Percentiles rank a stretch among this genome's conserved stretches.
Conservation (phyloP, 2,797 vertebrate species). For the Myoxocephalus aenaeus region DNA sequence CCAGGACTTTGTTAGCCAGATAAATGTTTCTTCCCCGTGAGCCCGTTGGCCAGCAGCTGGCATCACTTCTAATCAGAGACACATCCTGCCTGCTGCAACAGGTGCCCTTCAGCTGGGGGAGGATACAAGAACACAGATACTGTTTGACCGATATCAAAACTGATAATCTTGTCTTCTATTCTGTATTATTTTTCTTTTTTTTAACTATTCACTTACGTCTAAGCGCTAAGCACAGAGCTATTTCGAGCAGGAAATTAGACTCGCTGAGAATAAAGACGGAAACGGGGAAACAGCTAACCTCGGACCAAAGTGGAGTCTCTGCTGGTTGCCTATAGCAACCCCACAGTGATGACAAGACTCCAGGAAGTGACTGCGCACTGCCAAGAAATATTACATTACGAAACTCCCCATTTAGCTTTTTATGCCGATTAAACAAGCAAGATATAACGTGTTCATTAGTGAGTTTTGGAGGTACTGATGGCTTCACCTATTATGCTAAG, state of each 20-base stretch:
- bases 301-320: neutral
- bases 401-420: neutral
- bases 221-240: too few relatives aligned
- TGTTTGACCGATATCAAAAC: neutral
- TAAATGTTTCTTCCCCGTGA: conserved; percentile 73
- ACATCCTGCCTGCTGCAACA: conserved; percentile 65
- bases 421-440: neutral
- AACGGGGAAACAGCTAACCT: neutral
- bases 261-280: neutral
- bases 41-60: conserved; percentile 66
- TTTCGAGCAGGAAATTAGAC: neutral
- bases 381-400: neutral
- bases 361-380: neutral
- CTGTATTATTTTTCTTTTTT: neutral
- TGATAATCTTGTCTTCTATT: neutral
- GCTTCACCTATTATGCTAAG: neutral
- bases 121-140: neutral
- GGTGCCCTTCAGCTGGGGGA: conserved; percentile 39
- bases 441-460: neutral
- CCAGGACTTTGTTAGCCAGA: conserved; percentile 82
- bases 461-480: neutral
- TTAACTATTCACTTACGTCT: neutral
- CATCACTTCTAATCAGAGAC: conserved; percentile 69
- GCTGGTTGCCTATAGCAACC: neutral
- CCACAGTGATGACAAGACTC: neutral